Conservation (phyloP, 1,140 invertebrate genomes). For the Drosophila lacertosa region DNA sequence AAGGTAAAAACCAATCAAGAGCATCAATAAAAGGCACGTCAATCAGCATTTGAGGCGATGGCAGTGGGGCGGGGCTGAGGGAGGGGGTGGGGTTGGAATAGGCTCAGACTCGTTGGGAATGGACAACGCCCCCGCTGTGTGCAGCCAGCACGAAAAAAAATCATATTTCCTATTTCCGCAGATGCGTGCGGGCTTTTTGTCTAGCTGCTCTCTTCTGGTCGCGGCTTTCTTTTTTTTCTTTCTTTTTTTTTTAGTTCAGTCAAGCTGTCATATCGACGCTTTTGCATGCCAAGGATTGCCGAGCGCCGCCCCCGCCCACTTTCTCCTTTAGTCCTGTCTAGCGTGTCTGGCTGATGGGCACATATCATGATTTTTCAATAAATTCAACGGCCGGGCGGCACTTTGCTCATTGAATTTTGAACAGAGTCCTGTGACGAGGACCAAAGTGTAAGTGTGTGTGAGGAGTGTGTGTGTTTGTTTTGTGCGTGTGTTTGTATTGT, state of each 20-base stretch:
- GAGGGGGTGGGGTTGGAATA: constrained; percentile 29
- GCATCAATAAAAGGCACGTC: constrained; percentile 83
- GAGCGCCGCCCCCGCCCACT: not conserved
- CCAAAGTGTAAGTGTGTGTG: constrained; percentile 11
- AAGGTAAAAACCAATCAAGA: constrained; percentile 83
- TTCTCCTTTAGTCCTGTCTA: constrained; percentile 2
- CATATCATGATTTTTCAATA: constrained; percentile 83
- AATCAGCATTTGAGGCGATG: too few species aligned
- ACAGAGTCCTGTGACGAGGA: constrained; percentile 42
- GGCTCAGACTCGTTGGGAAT: constrained; percentile 41
- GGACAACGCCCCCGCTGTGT: constrained; percentile 24
- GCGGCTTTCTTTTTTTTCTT: not conserved
- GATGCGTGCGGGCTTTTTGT: constrained; percentile 57
- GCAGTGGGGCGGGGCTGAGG: constrained; percentile 22
- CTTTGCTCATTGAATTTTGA: constrained; percentile 81
- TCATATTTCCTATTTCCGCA: constrained; percentile 78
- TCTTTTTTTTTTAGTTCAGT: constrained; percentile 73
- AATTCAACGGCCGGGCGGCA: constrained; percentile 71
- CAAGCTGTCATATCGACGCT: constrained; percentile 82
- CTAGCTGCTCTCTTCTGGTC: constrained; percentile 24
- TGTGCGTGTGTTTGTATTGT: not conserved
- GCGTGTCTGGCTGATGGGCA: constrained; percentile 56
- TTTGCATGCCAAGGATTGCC: constrained; percentile 62
- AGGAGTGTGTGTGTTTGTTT: constrained; percentile 8
- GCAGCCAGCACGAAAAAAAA: constrained; percentile 54